Base-by-base conservation (phyloP, 2,888 invertebrate genomes). In the Hipparchia semele region DNA sequence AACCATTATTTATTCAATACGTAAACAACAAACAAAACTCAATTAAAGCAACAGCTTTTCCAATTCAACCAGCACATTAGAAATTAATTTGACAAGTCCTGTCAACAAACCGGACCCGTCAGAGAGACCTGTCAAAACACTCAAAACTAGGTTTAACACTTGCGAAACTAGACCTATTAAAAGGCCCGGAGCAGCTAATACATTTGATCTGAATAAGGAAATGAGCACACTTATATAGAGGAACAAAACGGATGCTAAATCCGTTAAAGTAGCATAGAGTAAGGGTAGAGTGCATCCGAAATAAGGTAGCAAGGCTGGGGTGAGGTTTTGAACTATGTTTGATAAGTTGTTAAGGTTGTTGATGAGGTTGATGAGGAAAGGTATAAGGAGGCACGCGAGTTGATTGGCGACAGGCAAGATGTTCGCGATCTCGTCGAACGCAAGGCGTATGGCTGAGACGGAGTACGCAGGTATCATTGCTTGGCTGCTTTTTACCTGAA, bases 381-480 rank as follows among this genome's bases (percentile, higher is more conserved):
- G 93, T 10, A 94, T 80, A 0, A 94, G 80, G 0, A 93, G 86
- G 46, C 88, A 87, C 0, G 92, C 91, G 0, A 94, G 85, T 53
- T 93, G 90, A 75, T 92, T 92, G 0, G 90, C 92, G 6, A 92
- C 80, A 0, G 93, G 93, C 0, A 94, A 68, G 0, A 92, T 87
- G 2, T 87, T 86, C 1, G 92, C 82, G 49, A 94, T 92, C 67
- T 93, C 92, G 76, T 93, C 93, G 79, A 94, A 92, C 0, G 92
- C 90, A 0, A 93, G 80, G 0, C 92, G 89, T 0, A 94, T 76
- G 0, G 93, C 92, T 1, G 91, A 87, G 0, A 94, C 87, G 0
- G 94, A 92, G 74, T 93, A 93, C 0, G 91, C 90, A 12, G 93
- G 93, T 3, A 94, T 92, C 92, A 92, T 92, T 0, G 93, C 92